These are phyloP conservation scores for Imbricaverruca yamaguchii DNA, from an alignment of 2,888 invertebrate species.

Conservation along the genomic window DNA sequence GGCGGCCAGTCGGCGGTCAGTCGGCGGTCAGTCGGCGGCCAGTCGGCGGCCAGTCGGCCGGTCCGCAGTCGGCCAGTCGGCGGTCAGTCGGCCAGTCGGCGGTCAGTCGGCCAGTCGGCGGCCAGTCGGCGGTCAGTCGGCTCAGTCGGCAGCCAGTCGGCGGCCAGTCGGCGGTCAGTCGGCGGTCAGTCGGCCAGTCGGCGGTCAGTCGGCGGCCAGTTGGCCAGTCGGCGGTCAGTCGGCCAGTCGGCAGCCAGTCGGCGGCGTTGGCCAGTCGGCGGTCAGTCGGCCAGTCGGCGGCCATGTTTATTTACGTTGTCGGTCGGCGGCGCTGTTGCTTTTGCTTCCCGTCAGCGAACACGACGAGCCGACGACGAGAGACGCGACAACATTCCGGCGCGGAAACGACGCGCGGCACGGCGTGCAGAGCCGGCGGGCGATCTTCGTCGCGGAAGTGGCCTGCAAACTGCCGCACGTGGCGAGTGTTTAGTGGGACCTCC, in stretches of 20 bases:
- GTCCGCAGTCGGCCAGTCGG: too few relatives aligned
- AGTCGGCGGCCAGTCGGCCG: neutral
- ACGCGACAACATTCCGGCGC: neutral
- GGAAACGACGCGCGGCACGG: neutral
- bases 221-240: too few relatives aligned
- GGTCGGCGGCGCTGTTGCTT: neutral
- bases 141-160: too few relatives aligned
- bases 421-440: neutral
- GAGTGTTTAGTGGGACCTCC: neutral
- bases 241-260: neutral
- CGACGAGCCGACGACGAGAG: neutral
- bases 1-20: too few relatives aligned
- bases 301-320: neutral
- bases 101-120: neutral
- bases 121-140: too few relatives aligned
- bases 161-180: neutral
- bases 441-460: neutral
- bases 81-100: neutral
- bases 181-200: too few relatives aligned
- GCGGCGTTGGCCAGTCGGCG: neutral
- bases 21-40: neutral
- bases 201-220: neutral
- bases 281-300: neutral
- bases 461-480: neutral
- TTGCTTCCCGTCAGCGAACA: neutral